Percentiles rank a stretch among this genome's conserved stretches.
These are phyloP conservation scores for Hyposoter dolosus DNA, from an alignment of 2,888 invertebrate species.

Conservation along the genomic window DNA sequence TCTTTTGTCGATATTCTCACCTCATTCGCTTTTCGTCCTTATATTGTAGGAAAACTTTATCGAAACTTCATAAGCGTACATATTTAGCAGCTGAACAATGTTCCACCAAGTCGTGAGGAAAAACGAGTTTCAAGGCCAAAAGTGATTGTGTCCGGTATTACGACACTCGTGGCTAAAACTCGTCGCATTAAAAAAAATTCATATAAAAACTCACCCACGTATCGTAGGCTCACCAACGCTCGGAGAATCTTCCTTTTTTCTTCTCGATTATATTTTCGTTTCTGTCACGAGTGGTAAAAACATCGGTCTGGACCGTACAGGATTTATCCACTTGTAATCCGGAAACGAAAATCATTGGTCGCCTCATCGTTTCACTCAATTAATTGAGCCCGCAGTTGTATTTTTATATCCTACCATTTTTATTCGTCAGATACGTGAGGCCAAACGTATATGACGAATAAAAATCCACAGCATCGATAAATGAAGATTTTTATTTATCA, in stretches of 20 bases:
- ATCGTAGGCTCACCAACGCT: not conserved
- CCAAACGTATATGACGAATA: not conserved
- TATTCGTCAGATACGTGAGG: not conserved
- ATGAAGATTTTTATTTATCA: slow-evolving; percentile 55
- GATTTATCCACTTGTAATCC: slow-evolving; percentile 64
- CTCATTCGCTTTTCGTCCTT: slow-evolving; percentile 10
- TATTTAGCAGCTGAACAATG: slow-evolving; percentile 6
- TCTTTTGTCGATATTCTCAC: slow-evolving; percentile 10
- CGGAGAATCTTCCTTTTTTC: slow-evolving; percentile 6
- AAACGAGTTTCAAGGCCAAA: slow-evolving; percentile 45
- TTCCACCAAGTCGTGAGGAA: slow-evolving; percentile 1
- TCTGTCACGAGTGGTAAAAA: slow-evolving; percentile 24
- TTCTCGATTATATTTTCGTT: slow-evolving; percentile 41
- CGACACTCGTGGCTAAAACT: not conserved
- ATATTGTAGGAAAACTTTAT: not conserved
- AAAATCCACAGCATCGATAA: not conserved
- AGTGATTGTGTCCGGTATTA: slow-evolving; percentile 38
- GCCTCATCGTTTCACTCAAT: slow-evolving; percentile 43
- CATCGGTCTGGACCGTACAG: slow-evolving; percentile 56
- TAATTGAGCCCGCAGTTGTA: slow-evolving; percentile 36
- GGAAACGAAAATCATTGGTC: slow-evolving; percentile 56
- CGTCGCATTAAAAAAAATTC: not conserved
- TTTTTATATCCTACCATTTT: not conserved
- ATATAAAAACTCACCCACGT: not conserved
- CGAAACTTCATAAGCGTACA: not conserved